Evolutionary conservation across 2,888 invertebrate species (phyloP), one percentile per base, ranked within the genome.

Genomic region (Amiota mariae): DNA sequence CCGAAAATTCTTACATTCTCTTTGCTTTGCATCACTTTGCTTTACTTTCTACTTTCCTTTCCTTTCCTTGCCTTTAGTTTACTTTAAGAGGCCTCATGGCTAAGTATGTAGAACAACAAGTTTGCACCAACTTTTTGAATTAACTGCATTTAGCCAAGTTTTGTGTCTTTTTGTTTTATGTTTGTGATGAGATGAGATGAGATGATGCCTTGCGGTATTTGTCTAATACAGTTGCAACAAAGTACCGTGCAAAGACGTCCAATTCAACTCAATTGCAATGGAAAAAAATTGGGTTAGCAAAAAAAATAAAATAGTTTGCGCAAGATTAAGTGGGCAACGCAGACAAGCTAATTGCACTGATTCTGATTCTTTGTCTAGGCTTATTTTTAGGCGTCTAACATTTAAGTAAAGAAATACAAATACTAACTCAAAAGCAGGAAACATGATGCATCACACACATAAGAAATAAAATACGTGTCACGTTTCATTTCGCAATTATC

Each of bases 351-450:
- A 71, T 49, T 71, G 61, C 48, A 49, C 20, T 13, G 15, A n/a
- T n/a, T n/a, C n/a, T n/a, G 15, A 10, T 12, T 71, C 67, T 68
- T 47, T 46, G 67, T 67, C 8, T 46, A 15, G 56, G 70, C 61
- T 61, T 49, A 67, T 71, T 72, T 74, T 67, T 72, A 74, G 68
- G 59, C 71, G 51, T 18, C 49, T 24, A 36, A 46, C 46, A 54
- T 6, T 6, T 6, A 36, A 6, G 3, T 6, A 36, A 36, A 36
- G 36, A 36, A 36, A 6, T 36, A 6, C 1, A 24, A 3, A n/a
- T n/a, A n/a, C n/a, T n/a, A n/a, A n/a, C 3, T 24, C 24, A 24
- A 36, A 36, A 36, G 36, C 36, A 36, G 6, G 6, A 0, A 4
- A 36, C 8, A 36, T 36, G 36, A 36, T 36, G 36, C 36, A 6